phyloP scores from a whole-genome alignment of 1,140 invertebrate species.

The Grapholita molesta region DNA sequence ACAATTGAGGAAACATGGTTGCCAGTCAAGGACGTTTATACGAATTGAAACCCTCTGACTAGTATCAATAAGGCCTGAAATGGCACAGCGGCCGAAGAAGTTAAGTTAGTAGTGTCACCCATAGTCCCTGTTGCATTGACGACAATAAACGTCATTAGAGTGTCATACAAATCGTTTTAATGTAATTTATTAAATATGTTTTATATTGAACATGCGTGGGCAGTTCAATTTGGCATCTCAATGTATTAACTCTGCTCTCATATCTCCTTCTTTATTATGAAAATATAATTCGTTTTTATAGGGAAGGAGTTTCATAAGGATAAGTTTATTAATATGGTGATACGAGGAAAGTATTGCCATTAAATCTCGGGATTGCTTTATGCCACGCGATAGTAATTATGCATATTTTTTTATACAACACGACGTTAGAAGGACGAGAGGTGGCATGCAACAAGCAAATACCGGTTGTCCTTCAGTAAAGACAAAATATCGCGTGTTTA shows the following conservation, averaged over 20 bases:
- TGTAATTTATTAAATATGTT: slow-evolving; percentile 36
- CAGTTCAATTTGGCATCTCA: slow-evolving; percentile 34
- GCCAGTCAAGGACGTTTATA: neutral
- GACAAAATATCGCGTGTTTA: slow-evolving; percentile 14
- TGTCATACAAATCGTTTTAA: slow-evolving; percentile 46
- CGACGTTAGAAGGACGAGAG: neutral
- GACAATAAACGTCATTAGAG: slow-evolving; percentile 54
- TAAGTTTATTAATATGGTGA: too few species aligned
- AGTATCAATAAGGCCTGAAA: neutral
- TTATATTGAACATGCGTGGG: slow-evolving; percentile 36
- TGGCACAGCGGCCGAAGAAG: neutral
- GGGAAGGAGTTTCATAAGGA: too few species aligned
- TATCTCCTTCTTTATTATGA: too few species aligned
- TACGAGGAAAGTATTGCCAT: too few species aligned
- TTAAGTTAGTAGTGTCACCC: neutral
- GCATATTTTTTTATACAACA: neutral
- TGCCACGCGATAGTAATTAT: neutral
- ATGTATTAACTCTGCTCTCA: slow-evolving; percentile 27
- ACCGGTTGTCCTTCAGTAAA: neutral
- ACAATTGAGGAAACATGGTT: neutral
- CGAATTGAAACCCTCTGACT: neutral
- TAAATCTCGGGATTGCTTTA: neutral
- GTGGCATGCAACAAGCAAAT: neutral
- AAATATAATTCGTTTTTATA: too few species aligned
- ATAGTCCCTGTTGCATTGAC: slow-evolving; percentile 33